phyloP scores from a whole-genome alignment of 2,113 vertebrate species.

The Bothrops jararaca region DNA sequence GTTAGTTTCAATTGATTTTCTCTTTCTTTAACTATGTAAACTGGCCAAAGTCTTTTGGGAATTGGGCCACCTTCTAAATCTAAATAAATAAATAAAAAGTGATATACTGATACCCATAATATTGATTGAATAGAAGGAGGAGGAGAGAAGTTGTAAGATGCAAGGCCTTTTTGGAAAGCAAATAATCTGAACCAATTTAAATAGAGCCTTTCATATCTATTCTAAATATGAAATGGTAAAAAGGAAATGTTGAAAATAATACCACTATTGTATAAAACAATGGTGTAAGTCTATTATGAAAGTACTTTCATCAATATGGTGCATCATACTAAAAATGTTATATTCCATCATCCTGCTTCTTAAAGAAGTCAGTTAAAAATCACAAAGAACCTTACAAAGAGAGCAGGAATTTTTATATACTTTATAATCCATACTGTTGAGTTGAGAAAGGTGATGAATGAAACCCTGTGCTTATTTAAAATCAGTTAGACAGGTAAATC shows the following conservation, averaged over 20 bases:
- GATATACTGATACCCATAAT: background rate
- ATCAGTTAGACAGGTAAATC: background rate
- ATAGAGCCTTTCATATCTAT: background rate
- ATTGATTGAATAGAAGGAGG: background rate
- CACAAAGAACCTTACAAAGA: background rate
- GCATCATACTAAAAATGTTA: background rate
- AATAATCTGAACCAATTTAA: background rate
- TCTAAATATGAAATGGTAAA: background rate
- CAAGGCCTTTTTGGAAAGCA: background rate
- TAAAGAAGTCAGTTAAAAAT: background rate
- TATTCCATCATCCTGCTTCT: background rate
- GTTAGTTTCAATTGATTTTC: background rate
- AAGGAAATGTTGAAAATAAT: background rate
- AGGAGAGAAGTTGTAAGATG: background rate
- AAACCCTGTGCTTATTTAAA: conserved; percentile 18
- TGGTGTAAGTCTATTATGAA: background rate
- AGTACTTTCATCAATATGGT: background rate
- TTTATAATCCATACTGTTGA: background rate
- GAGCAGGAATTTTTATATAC: background rate
- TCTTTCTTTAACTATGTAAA: background rate
- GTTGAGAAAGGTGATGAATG: background rate
- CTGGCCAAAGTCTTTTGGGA: background rate
- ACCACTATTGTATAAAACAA: background rate
- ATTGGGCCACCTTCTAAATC: background rate
- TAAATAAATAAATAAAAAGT: background rate